phyloP scores from a whole-genome alignment of 2,797 vertebrate genomes.

The Fistularia commersonii region DNA sequence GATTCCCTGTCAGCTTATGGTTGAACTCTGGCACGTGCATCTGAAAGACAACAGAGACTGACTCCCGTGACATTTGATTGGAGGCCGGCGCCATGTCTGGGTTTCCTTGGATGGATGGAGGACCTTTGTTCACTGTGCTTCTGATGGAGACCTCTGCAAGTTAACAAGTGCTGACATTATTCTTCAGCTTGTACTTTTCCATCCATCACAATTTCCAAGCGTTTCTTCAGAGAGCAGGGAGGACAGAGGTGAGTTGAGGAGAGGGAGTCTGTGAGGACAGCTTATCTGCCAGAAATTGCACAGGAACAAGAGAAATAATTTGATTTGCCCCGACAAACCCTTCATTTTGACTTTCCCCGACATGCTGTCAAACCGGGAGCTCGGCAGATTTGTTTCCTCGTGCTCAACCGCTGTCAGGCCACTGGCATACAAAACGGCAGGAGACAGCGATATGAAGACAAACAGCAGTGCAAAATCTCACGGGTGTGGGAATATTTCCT shows the following conservation, averaged over 20 bases:
- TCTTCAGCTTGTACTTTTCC: conserved; percentile 47
- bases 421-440: conserved; percentile 3
- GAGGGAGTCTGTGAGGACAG: conserved; percentile 36
- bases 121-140: conserved; percentile 42
- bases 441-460: conserved; percentile 5
- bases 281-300: conserved; percentile 59
- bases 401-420: conserved; percentile 20
- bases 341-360: conserved; percentile 53
- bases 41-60: conserved; percentile 41
- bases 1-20: conserved; percentile 43
- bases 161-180: conserved; percentile 63
- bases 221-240: conserved; percentile 38
- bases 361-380: conserved; percentile 47
- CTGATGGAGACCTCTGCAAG: conserved; percentile 52
- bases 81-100: conserved; percentile 50
- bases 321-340: conserved; percentile 57
- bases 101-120: conserved; percentile 38
- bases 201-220: conserved; percentile 55
- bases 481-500: too few species aligned
- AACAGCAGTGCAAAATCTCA: too few species aligned
- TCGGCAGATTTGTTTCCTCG: conserved; percentile 37
- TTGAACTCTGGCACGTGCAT: conserved; percentile 33
- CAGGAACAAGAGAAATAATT: conserved; percentile 56
- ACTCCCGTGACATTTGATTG: conserved; percentile 68
- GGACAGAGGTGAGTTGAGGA: conserved; percentile 45